A percentile compares a stretch with the other conserved stretches of the same genome.
Evolutionary conservation across 2,797 vertebrate genomes (phyloP).

Genomic region (Brachyrhaphis roseni): DNA sequence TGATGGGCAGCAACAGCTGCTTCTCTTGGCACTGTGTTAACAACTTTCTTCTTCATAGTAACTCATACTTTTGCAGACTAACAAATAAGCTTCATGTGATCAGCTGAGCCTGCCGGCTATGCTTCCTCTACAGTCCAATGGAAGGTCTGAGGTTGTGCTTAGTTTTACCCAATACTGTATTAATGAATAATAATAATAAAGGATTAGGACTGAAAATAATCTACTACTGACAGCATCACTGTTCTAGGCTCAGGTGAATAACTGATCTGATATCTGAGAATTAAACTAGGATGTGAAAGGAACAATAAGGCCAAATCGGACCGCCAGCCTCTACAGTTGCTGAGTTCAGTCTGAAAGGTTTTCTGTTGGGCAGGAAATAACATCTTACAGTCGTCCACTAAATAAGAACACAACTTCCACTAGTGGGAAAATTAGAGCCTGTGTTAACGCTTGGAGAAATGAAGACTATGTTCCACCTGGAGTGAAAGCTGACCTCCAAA

Average conservation of each 20-base stretch:
- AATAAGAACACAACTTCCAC: neutral
- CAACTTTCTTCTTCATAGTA: neutral
- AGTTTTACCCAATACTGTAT: neutral
- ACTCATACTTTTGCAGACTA: neutral
- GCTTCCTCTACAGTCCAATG: neutral
- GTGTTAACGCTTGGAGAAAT: neutral
- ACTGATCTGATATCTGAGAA: neutral
- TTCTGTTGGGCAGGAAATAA: neutral
- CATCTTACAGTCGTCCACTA: neutral
- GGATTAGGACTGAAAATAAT: neutral
- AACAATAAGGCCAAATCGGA: neutral
- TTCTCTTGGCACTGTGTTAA: neutral
- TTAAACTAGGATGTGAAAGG: neutral
- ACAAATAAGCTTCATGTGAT: neutral
- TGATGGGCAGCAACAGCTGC: neutral
- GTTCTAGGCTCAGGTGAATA: neutral
- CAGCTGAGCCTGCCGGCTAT: neutral
- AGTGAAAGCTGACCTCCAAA: slow-evolving; percentile 31
- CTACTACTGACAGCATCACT: neutral
- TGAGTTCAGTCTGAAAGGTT: neutral
- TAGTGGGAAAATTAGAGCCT: neutral
- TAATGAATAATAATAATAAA: neutral
- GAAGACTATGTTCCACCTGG: slow-evolving; percentile 12
- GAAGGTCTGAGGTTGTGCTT: neutral
- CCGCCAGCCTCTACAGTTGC: neutral